Percentiles rank a stretch among this genome's conserved stretches.
Conservation (phyloP, 1,140 invertebrate genomes). For the Magallana angulata region DNA sequence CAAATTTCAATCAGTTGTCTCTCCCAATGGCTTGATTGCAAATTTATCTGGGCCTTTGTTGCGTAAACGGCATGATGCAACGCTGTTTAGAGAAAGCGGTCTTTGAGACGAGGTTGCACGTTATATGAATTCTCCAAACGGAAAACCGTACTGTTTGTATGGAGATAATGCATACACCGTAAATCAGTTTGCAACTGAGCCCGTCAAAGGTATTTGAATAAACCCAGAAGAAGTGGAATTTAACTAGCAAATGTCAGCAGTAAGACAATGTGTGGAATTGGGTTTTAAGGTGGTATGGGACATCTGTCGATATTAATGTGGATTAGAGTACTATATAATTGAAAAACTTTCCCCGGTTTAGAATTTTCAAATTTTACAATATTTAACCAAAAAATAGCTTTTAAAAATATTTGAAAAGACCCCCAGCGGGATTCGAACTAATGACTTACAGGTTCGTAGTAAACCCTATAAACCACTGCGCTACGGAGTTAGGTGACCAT, state of each 20-base stretch:
- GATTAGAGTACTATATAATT: too few relatives aligned
- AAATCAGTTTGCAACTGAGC: background rate
- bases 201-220: background rate
- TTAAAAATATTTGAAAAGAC: too few relatives aligned
- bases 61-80: conserved; percentile 39
- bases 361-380: too few relatives aligned
- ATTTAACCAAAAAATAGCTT: too few relatives aligned
- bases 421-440: too few relatives aligned
- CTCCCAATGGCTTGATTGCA: conserved; percentile 37
- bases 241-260: background rate
- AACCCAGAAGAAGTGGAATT: too few relatives aligned
- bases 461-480: too few relatives aligned
- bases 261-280: background rate
- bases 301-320: too few relatives aligned
- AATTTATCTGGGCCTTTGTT: conserved; percentile 30
- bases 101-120: background rate
- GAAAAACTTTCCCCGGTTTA: too few relatives aligned
- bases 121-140: conserved; percentile 18
- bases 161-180: conserved; percentile 42
- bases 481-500: too few relatives aligned
- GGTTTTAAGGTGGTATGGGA: too few relatives aligned
- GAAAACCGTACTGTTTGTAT: conserved; percentile 8
- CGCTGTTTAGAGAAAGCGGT: conserved; percentile 30
- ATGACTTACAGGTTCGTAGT: too few relatives aligned
- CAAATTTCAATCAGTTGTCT: conserved; percentile 37